Conservation (phyloP, 2,888 invertebrate genomes). For the Scelioninae gen. 1 region DNA sequence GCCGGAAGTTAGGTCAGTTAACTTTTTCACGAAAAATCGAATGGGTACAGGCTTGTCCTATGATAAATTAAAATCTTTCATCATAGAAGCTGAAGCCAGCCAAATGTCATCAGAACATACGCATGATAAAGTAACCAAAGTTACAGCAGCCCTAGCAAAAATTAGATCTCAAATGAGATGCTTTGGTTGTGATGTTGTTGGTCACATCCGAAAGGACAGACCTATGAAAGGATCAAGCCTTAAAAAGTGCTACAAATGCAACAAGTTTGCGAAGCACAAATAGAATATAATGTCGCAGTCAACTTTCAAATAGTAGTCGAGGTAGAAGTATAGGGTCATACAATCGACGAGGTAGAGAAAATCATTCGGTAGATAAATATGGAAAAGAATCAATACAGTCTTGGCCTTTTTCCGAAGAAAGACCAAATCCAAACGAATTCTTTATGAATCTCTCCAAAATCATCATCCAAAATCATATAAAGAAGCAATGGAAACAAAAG, state of each 20-base stretch:
- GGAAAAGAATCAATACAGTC: constrained; percentile 38
- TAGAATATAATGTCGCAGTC: background rate
- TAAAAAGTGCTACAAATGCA: constrained; percentile 15
- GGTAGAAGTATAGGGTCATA: background rate
- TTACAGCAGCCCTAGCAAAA: background rate
- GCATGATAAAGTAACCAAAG: background rate
- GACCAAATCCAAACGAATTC: constrained; percentile 32
- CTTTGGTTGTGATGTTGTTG: constrained; percentile 4
- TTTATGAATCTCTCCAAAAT: constrained; percentile 4
- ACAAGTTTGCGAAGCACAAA: too few relatives aligned
- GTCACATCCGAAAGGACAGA: background rate
- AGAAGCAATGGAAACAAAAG: constrained; percentile 50
- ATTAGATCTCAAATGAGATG: too few relatives aligned
- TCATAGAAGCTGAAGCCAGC: constrained; percentile 31
- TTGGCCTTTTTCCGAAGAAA: constrained; percentile 36
- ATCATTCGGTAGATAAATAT: constrained; percentile 47
- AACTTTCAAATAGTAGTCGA: background rate
- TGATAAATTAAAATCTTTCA: constrained; percentile 35
- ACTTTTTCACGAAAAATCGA: constrained; percentile 42
- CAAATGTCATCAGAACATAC: background rate
- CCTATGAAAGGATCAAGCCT: constrained; percentile 11
- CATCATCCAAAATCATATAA: constrained; percentile 41
- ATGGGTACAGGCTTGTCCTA: constrained; percentile 34
- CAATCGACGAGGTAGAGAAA: too few relatives aligned
- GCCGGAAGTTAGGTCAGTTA: constrained; percentile 29